Conservation (phyloP, 2,888 invertebrate genomes). For the Xylota sylvarum region DNA sequence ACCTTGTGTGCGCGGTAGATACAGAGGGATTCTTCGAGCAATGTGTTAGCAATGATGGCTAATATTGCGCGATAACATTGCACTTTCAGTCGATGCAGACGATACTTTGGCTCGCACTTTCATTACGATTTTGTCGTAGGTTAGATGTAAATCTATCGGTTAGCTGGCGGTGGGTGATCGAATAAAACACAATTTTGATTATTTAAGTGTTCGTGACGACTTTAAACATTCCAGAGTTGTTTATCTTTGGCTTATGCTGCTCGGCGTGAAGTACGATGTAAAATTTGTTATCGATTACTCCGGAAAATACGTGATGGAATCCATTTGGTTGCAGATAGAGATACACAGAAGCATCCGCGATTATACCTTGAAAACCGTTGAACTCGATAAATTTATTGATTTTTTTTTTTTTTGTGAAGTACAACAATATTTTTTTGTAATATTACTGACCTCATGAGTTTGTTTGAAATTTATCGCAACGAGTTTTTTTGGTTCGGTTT, state of each 20-base stretch:
- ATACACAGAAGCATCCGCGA: constrained; percentile 13
- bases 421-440: constrained; percentile 31
- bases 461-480: constrained; percentile 29
- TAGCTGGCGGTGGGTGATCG: constrained; percentile 10
- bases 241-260: constrained; percentile 41
- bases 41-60: constrained; percentile 19
- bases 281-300: constrained; percentile 39
- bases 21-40: constrained; percentile 50
- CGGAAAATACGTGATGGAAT: constrained; percentile 55
- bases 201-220: constrained; percentile 52
- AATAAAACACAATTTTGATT: constrained; percentile 18
- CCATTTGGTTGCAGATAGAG: constrained; percentile 1
- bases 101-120: constrained; percentile 49
- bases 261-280: constrained; percentile 15
- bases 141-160: constrained; percentile 22
- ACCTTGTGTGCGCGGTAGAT: constrained; percentile 60
- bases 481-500: constrained; percentile 26
- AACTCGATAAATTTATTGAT: constrained; percentile 17
- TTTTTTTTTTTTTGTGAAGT: constrained; percentile 24
- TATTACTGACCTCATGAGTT: constrained; percentile 51
- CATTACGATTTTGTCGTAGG: constrained; percentile 42
- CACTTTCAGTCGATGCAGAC: constrained; percentile 46
- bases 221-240: constrained; percentile 21
- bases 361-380: constrained; percentile 11
- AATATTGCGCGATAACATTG: constrained; percentile 46